phyloP scores from a whole-genome alignment of 2,888 invertebrate genomes.

The Campoplex nolae region DNA sequence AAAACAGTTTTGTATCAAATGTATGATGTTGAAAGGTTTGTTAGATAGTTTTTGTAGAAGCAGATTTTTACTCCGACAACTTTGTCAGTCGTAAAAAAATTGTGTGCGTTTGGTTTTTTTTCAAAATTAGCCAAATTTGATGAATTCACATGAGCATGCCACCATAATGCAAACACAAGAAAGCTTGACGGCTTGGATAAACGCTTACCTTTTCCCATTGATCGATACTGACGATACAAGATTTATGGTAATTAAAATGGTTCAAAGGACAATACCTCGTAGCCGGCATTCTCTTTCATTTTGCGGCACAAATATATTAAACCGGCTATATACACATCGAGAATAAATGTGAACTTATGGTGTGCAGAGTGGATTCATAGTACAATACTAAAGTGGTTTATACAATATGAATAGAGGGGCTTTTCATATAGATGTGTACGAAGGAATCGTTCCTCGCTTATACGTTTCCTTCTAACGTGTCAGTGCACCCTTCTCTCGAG shows the following conservation, averaged over 20 bases:
- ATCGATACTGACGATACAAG: slow-evolving; percentile 71
- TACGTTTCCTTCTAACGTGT: slow-evolving; percentile 34
- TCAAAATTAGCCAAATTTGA: background rate
- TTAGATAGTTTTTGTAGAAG: no score
- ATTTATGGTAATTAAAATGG: slow-evolving; percentile 76
- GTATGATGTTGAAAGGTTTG: no score
- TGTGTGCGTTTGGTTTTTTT: no score
- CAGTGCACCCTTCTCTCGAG: slow-evolving; percentile 11
- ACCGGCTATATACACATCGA: background rate
- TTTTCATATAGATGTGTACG: slow-evolving; percentile 8
- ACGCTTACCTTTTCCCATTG: slow-evolving; percentile 64
- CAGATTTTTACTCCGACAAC: no score
- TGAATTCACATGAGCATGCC: background rate
- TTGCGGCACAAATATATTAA: slow-evolving; percentile 29
- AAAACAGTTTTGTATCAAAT: no score
- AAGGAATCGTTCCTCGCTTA: slow-evolving; percentile 19
- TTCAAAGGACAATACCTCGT: slow-evolving; percentile 72
- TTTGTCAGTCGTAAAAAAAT: no score
- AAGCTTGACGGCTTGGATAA: slow-evolving; percentile 26
- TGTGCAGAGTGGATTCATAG: slow-evolving; percentile 27
- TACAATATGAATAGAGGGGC: slow-evolving; percentile 11
- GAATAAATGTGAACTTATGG: slow-evolving; percentile 38
- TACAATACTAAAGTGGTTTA: slow-evolving; percentile 45
- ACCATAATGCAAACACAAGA: background rate
- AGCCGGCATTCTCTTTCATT: slow-evolving; percentile 71